Evolutionary conservation across 92 coral and sea anemone species (phyloP), one percentile per base, ranked within the genome.

Genomic region (Montipora capitata): DNA sequence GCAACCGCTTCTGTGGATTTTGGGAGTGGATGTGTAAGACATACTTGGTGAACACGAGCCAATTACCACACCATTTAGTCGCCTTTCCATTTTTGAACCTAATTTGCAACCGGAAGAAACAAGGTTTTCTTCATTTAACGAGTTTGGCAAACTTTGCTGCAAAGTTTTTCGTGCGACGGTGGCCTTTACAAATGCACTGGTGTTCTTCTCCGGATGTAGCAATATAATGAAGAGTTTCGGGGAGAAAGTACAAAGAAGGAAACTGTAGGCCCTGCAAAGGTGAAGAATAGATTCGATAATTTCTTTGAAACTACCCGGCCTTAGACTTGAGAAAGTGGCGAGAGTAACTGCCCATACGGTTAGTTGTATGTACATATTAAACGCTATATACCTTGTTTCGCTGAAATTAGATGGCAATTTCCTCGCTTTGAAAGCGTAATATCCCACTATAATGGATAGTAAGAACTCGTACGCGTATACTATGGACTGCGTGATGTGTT

Each of bases 381-480:
- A 95, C 51, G 94, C 93, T 20, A 95, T 90, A 40, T 88, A 95
- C 14, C 85, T 87, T 13, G 98, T 95, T 61, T 95, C 98, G 87
- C 92, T 95, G 62, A 95, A 95, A 73, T 90, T 95, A 4, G 91
- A 83, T 2, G 98, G 98, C 5, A 95, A 77, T 17, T 93, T 92
- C 69, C 98, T 88, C 3, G 98, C 98, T 82, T 85, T 95, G 77
- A 95, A 95, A 10, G 98, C 96, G 79, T 90, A 95, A 74, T 84
- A 90, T 7, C 96, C 88, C 9, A 91, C 85, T 7, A 90, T 20
- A 38, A 91, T 9, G 4, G 96, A 91, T 10, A 95, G 85, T 0
- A 78, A 65, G 13, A 95, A 64, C 57, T 87, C 76, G 77, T 90
- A 91, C 13, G 89, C 80, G 44, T 56, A 93, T 1, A 91, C 42